These are phyloP conservation scores for Ectemnius continuus DNA, from an alignment of 2,888 invertebrate genomes.

Conservation along the genomic window DNA sequence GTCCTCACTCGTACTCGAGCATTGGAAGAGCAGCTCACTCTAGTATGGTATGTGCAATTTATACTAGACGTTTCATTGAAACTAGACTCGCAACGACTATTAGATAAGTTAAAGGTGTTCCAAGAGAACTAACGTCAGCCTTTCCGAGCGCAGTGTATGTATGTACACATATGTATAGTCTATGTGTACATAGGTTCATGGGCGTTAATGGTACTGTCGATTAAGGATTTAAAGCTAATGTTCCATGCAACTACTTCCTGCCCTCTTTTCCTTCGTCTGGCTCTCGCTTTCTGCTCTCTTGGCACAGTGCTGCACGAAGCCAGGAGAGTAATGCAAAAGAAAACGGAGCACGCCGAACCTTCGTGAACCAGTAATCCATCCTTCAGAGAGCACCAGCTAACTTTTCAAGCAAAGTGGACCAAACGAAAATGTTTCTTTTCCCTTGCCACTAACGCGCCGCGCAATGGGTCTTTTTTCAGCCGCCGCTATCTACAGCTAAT, in stretches of 20 bases:
- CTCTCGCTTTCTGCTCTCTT: slow-evolving; percentile 15
- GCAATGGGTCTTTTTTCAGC: too few species aligned
- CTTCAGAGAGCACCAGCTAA: neutral
- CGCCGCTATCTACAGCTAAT: too few species aligned
- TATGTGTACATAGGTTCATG: slow-evolving; percentile 10
- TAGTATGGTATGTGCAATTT: too few species aligned
- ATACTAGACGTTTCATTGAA: too few species aligned
- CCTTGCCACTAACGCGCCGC: too few species aligned
- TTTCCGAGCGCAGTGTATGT: neutral
- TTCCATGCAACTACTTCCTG: slow-evolving; percentile 41
- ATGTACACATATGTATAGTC: too few species aligned
- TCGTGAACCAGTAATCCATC: slow-evolving; percentile 28
- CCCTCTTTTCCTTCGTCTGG: slow-evolving; percentile 5
- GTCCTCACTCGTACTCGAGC: neutral
- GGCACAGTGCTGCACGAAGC: neutral
- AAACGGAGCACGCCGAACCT: slow-evolving; percentile 20
- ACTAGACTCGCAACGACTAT: too few species aligned
- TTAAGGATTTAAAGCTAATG: slow-evolving; percentile 61
- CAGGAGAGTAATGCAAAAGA: slow-evolving; percentile 15
- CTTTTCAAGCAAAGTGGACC: too few species aligned
- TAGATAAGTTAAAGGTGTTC: slow-evolving; percentile 4
- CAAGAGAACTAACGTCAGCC: slow-evolving; percentile 21
- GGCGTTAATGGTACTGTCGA: slow-evolving; percentile 59
- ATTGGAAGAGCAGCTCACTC: neutral
- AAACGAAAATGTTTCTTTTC: too few species aligned